These are phyloP conservation scores for Aporophyla lueneburgensis DNA, from an alignment of 2,888 invertebrate species.

Conservation along the genomic window DNA sequence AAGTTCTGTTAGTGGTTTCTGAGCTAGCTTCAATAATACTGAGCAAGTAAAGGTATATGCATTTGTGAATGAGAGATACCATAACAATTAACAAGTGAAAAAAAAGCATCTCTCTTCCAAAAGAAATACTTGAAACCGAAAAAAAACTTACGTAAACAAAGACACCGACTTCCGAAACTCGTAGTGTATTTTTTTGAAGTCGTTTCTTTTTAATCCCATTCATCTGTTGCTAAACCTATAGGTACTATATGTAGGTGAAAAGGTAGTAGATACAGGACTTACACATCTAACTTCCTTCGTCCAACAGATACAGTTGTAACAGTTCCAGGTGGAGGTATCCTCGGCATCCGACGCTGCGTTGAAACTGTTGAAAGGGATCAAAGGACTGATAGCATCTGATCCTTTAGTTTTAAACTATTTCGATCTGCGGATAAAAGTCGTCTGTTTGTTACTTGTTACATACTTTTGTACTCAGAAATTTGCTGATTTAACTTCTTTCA, in stretches of 20 bases:
- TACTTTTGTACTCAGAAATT: slow-evolving; percentile 39
- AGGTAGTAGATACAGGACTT: background rate
- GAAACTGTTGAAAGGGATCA: slow-evolving; percentile 60
- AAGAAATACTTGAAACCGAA: too few relatives aligned
- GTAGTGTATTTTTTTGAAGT: too few relatives aligned
- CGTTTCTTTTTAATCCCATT: too few relatives aligned
- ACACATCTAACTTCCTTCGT: background rate
- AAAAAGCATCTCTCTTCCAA: too few relatives aligned
- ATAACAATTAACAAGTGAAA: too few relatives aligned
- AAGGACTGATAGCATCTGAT: slow-evolving; percentile 46
- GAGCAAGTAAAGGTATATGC: too few relatives aligned
- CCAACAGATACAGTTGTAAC: slow-evolving; percentile 6
- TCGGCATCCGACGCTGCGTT: slow-evolving; percentile 31
- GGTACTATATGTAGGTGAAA: too few relatives aligned
- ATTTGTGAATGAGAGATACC: too few relatives aligned
- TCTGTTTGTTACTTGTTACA: slow-evolving; percentile 36
- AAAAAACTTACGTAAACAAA: too few relatives aligned
- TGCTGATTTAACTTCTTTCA: slow-evolving; percentile 40
- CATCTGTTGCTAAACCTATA: background rate
- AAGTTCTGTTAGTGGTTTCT: too few relatives aligned
- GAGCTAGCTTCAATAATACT: too few relatives aligned
- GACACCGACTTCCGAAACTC: too few relatives aligned
- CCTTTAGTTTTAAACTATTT: slow-evolving; percentile 55
- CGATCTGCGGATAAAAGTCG: slow-evolving; percentile 44
- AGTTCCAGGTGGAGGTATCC: slow-evolving; percentile 30